Percentiles rank a stretch among this genome's conserved stretches.
Conservation (phyloP, 2,113 vertebrate species). For the Oncorhynchus mykiss region DNA sequence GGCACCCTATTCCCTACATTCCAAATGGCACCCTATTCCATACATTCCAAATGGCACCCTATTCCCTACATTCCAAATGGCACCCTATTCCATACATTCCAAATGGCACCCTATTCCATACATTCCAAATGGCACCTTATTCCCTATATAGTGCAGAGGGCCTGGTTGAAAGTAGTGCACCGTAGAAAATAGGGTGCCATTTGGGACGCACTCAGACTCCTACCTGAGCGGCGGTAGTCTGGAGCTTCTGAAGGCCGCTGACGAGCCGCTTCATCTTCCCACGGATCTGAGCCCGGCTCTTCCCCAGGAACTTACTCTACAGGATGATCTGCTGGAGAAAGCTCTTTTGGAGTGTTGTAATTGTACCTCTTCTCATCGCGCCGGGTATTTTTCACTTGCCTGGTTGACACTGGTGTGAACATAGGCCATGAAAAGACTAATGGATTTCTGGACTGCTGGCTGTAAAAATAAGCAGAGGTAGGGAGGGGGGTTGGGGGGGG, state of each 20-base stretch:
- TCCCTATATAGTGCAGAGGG: too few species aligned
- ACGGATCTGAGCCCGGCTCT: conserved; percentile 68
- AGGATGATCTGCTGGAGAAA: conserved; percentile 84
- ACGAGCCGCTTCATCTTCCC: conserved; percentile 73
- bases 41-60: too few species aligned
- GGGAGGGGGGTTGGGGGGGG: conserved; percentile 24
- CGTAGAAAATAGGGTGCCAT: background rate
- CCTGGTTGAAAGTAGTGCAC: too few species aligned
- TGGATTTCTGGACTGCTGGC: conserved; percentile 75
- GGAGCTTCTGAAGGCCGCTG: conserved; percentile 77
- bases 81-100: too few species aligned
- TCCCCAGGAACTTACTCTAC: conserved; percentile 77
- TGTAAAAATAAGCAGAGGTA: conserved; percentile 70
- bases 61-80: too few species aligned
- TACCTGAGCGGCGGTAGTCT: conserved; percentile 80
- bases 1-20: too few species aligned
- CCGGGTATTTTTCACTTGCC: conserved; percentile 76
- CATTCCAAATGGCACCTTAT: too few species aligned
- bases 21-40: too few species aligned
- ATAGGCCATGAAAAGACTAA: conserved; percentile 84
- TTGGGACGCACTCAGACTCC: conserved; percentile 5
- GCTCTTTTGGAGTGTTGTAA: conserved; percentile 82
- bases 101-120: too few species aligned
- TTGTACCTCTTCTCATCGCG: conserved; percentile 77
- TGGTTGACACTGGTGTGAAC: conserved; percentile 78